Evolutionary conservation across 2,113 vertebrate genomes (phyloP).

Genomic region (Podocnemis expansa): DNA sequence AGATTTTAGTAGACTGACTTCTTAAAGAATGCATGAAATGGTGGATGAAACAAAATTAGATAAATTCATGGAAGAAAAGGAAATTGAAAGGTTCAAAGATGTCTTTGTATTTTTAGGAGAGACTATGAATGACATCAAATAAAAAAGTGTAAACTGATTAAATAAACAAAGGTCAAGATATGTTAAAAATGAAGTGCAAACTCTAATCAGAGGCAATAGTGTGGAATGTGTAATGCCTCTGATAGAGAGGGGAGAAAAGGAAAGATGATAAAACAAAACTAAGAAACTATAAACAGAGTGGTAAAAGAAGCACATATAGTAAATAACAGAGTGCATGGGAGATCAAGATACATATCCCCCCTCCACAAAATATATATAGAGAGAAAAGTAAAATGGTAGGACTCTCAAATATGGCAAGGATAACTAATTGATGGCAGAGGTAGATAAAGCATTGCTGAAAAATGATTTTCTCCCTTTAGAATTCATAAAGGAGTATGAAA

Average conservation of each 20-base stretch:
- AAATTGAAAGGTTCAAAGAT: constrained; percentile 15
- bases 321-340: not conserved
- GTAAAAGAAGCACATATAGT: not conserved
- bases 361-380: not conserved
- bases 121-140: not conserved
- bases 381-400: not conserved
- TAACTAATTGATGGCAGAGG: not conserved
- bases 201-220: not conserved
- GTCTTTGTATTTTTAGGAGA: not conserved
- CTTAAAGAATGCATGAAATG: not conserved
- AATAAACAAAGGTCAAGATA: constrained; percentile 11
- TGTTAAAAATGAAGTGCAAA: constrained; percentile 16
- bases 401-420: not conserved
- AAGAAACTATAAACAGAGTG: not conserved
- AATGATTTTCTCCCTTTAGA: not conserved
- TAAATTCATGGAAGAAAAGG: constrained; percentile 1
- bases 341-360: not conserved
- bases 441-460: not conserved
- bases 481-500: not conserved
- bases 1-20: constrained; percentile 14
- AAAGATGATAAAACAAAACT: not conserved
- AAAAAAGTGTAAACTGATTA: not conserved
- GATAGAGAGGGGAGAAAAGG: not conserved
- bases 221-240: not conserved
- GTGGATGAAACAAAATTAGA: constrained; percentile 20